Percentiles rank a stretch among this genome's conserved stretches.
phyloP scores from a whole-genome alignment of 2,113 vertebrate genomes.

The Rhinolophus sinicus region DNA sequence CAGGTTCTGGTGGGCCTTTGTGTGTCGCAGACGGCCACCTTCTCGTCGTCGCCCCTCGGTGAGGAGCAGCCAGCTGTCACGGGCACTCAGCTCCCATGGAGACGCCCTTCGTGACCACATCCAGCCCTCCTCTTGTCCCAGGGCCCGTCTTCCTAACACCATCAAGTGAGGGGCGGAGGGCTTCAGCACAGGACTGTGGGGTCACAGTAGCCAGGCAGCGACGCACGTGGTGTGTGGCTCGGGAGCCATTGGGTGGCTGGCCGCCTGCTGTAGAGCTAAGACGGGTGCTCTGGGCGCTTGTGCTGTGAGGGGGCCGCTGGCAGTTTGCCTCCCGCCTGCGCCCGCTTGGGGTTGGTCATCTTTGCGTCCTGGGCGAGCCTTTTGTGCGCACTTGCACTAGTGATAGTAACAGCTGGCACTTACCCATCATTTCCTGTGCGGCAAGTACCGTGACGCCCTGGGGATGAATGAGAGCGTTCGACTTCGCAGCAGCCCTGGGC shows the following conservation, averaged over 20 bases:
- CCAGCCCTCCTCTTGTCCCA: background rate
- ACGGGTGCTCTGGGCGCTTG: background rate
- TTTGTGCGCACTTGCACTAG: rapidly evolving
- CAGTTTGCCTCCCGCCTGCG: rapidly evolving
- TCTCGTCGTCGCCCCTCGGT: rapidly evolving
- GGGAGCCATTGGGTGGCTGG: no score
- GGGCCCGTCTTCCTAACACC: background rate
- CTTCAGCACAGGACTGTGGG: background rate
- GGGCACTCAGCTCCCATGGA: no score
- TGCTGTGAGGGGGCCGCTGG: background rate
- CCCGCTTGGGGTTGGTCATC: rapidly evolving
- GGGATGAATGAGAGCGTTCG: no score
- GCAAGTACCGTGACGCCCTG: no score
- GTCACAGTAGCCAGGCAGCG: no score
- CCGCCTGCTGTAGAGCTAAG: background rate
- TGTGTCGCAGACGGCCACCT: background rate
- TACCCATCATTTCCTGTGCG: background rate
- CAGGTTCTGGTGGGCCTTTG: no score
- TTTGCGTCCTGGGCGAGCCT: background rate
- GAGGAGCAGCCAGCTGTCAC: background rate
- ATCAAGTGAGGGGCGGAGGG: rapidly evolving
- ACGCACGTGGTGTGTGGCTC: no score
- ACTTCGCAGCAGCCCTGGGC: no score
- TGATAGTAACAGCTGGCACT: background rate
- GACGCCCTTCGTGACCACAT: background rate